These are phyloP conservation scores for Maconellicoccus hirsutus DNA, from an alignment of 1,140 invertebrate genomes.

Conservation along the genomic window DNA sequence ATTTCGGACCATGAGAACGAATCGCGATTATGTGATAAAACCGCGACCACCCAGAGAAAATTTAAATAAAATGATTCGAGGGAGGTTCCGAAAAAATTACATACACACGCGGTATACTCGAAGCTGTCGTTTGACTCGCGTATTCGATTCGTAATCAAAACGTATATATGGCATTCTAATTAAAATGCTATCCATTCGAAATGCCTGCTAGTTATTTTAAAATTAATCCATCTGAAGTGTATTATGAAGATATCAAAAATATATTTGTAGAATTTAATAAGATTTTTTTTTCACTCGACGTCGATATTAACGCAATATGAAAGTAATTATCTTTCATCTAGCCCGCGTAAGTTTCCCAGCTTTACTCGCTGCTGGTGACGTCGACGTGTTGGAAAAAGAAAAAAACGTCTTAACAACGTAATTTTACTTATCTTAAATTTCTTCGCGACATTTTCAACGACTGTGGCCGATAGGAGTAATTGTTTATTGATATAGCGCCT, in stretches of 20 bases:
- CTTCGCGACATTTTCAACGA: not conserved
- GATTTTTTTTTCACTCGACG: not conserved
- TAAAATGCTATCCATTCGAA: not conserved
- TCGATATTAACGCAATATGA: not conserved
- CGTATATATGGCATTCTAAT: not conserved
- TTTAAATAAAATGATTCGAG: not conserved
- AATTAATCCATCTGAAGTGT: not conserved
- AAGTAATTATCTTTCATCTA: not conserved
- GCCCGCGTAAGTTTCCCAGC: too few relatives aligned
- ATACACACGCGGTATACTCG: not conserved
- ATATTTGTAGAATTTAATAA: not conserved
- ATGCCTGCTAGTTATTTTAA: slow-evolving; percentile 1
- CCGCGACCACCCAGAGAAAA: not conserved
- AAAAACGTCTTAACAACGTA: too few relatives aligned
- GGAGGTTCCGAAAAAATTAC: not conserved
- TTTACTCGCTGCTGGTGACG: too few relatives aligned
- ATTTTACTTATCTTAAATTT: too few relatives aligned
- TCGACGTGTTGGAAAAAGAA: too few relatives aligned
- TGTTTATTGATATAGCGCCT: not conserved
- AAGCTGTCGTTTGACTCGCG: not conserved
- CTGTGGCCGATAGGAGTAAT: not conserved
- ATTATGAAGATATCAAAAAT: slow-evolving; percentile 4
- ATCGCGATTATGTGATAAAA: not conserved
- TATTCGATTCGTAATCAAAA: not conserved
- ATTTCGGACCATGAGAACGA: not conserved